Evolutionary conservation across 2,888 invertebrate species (phyloP).

Genomic region (Ennomos erosarius): DNA sequence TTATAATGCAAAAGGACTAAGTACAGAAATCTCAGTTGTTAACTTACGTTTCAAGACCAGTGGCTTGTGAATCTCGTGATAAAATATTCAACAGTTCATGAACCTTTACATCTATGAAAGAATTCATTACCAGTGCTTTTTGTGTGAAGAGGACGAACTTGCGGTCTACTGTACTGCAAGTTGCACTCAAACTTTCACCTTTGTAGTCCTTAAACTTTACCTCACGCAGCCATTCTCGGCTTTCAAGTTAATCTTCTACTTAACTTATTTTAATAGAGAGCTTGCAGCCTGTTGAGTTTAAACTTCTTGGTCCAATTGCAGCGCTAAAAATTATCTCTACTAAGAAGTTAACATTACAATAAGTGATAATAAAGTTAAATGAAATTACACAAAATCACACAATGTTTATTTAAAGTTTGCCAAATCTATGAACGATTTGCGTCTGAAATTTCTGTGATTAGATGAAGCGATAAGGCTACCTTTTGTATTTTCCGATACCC

Average conservation of each 20-base stretch:
- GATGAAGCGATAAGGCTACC: constrained; percentile 41
- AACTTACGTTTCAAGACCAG: constrained; percentile 6
- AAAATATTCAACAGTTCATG: constrained; percentile 29
- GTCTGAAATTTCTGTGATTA: constrained; percentile 44
- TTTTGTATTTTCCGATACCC: constrained; percentile 16
- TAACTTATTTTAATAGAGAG: constrained; percentile 54
- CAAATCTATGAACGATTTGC: constrained; percentile 29
- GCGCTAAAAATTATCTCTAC: constrained; percentile 23
- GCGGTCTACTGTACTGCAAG: constrained; percentile 56
- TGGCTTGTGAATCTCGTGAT: background rate
- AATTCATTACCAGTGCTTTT: constrained; percentile 56
- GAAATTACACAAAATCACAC: constrained; percentile 2
- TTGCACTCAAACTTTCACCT: constrained; percentile 64
- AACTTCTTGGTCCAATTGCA: constrained; percentile 41
- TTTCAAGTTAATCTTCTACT: constrained; percentile 60
- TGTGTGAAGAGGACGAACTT: constrained; percentile 54
- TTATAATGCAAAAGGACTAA: background rate
- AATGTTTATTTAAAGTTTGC: constrained; percentile 5
- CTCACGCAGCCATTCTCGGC: constrained; percentile 54
- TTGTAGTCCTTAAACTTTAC: constrained; percentile 65
- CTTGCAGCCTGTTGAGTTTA: constrained; percentile 53
- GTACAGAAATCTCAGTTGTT: constrained; percentile 3
- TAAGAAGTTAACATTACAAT: constrained; percentile 21
- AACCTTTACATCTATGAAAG: constrained; percentile 44
- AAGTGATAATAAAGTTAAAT: constrained; percentile 3